These are phyloP conservation scores for Xestobium rufovillosum DNA, from an alignment of 2,888 invertebrate genomes.

Conservation along the genomic window DNA sequence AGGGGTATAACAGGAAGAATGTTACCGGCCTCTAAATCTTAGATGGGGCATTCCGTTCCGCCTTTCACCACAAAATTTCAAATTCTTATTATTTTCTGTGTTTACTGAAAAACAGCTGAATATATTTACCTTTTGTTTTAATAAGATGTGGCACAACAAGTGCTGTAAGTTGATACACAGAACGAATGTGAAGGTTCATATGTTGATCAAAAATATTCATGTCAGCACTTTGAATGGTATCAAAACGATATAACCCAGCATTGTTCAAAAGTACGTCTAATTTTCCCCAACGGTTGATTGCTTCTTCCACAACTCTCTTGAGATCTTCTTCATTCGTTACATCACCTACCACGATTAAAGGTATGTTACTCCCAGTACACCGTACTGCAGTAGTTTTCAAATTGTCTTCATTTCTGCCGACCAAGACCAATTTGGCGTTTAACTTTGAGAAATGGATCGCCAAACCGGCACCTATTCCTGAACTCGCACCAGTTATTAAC, in stretches of 20 bases:
- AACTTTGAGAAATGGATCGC: conserved; percentile 67
- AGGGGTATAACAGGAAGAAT: too few species aligned
- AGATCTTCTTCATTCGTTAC: conserved; percentile 67
- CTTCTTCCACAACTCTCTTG: conserved; percentile 62
- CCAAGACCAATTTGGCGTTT: conserved; percentile 67
- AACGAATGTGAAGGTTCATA: conserved; percentile 84
- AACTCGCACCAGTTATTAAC: conserved; percentile 73
- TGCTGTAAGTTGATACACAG: conserved; percentile 76
- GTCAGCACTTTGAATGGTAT: conserved; percentile 77
- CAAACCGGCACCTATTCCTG: conserved; percentile 78
- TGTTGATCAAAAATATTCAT: conserved; percentile 82
- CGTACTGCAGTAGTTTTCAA: conserved; percentile 56
- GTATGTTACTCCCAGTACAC: conserved; percentile 44
- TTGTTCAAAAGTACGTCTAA: conserved; percentile 84
- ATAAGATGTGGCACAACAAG: conserved; percentile 80
- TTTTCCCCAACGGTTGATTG: conserved; percentile 65
- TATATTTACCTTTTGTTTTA: conserved; percentile 75
- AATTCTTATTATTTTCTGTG: too few species aligned
- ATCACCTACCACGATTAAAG: conserved; percentile 60
- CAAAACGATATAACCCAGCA: conserved; percentile 77
- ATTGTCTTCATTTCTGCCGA: conserved; percentile 63
- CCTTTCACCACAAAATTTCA: too few species aligned
- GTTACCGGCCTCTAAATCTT: too few species aligned
- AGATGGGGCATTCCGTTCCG: too few species aligned
- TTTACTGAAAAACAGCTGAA: too few species aligned